Percentiles rank a stretch among this genome's conserved stretches.
Evolutionary conservation across 2,113 vertebrate species (phyloP).

Genomic region (Abramis brama): DNA sequence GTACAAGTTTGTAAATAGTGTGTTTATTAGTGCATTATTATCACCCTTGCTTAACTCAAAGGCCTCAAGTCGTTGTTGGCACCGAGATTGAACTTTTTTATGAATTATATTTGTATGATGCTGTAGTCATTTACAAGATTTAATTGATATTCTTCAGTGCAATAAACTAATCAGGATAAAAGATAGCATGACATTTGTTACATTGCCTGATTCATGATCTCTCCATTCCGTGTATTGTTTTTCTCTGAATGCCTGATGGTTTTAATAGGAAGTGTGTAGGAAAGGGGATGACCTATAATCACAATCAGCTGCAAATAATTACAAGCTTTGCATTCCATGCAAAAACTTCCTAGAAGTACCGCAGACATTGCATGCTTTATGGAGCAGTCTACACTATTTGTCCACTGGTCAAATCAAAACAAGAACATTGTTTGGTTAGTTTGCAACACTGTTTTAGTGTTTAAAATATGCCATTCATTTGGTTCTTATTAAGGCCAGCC

Average conservation of each 20-base stretch:
- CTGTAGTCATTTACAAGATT: background rate
- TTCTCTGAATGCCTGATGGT: slow-evolving; percentile 58
- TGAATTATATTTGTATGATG: background rate
- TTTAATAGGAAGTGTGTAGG: slow-evolving; percentile 69
- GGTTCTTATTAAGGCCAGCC: slow-evolving; percentile 3
- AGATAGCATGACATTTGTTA: background rate
- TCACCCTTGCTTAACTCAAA: background rate
- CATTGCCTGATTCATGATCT: background rate
- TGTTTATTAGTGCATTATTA: background rate
- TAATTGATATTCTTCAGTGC: background rate
- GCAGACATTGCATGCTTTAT: slow-evolving; percentile 62
- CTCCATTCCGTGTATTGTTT: slow-evolving; percentile 23
- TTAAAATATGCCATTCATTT: slow-evolving; percentile 39
- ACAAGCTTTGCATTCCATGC: slow-evolving; percentile 71
- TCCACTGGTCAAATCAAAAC: slow-evolving; percentile 54
- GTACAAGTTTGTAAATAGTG: background rate
- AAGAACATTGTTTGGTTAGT: slow-evolving; percentile 64
- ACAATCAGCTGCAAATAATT: slow-evolving; percentile 79
- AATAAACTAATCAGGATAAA: background rate
- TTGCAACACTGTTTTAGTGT: slow-evolving; percentile 60
- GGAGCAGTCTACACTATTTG: slow-evolving; percentile 54
- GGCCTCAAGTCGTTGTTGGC: background rate
- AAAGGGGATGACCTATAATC: slow-evolving; percentile 73
- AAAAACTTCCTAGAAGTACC: slow-evolving; percentile 60
- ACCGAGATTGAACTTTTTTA: background rate